Evolutionary conservation across 2,113 vertebrate species (phyloP).

Genomic region (Pituophis catenifer): DNA sequence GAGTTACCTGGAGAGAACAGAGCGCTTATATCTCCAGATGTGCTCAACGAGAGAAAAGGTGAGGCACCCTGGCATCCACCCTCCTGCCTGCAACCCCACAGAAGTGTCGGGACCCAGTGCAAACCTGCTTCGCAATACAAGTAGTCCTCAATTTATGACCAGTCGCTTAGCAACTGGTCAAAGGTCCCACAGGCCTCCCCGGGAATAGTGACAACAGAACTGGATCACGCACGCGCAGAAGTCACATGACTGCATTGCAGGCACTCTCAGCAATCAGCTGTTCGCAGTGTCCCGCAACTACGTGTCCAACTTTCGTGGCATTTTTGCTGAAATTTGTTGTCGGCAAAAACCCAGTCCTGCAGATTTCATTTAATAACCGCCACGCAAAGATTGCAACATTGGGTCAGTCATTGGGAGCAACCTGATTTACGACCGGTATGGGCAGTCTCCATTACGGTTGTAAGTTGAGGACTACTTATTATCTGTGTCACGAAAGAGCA

Average conservation of each 20-base stretch:
- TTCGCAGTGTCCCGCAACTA: background rate
- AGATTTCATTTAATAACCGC: background rate
- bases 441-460: background rate
- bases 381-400: background rate
- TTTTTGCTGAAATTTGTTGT: background rate
- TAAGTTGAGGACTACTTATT: background rate
- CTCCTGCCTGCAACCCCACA: background rate
- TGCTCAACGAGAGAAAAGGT: constrained; percentile 86
- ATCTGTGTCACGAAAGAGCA: background rate
- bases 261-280: background rate
- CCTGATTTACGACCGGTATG: background rate
- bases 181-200: background rate
- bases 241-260: background rate
- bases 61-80: constrained; percentile 29
- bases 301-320: background rate
- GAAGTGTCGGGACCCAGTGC: background rate
- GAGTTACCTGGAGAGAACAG: constrained; percentile 82
- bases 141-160: background rate
- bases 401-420: background rate
- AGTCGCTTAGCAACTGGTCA: background rate
- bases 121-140: background rate
- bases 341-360: background rate
- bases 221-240: background rate
- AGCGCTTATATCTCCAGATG: constrained; percentile 77
- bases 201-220: background rate